These are phyloP conservation scores for Phoxinus phoxinus DNA, from an alignment of 2,113 vertebrate genomes.

Conservation along the genomic window DNA sequence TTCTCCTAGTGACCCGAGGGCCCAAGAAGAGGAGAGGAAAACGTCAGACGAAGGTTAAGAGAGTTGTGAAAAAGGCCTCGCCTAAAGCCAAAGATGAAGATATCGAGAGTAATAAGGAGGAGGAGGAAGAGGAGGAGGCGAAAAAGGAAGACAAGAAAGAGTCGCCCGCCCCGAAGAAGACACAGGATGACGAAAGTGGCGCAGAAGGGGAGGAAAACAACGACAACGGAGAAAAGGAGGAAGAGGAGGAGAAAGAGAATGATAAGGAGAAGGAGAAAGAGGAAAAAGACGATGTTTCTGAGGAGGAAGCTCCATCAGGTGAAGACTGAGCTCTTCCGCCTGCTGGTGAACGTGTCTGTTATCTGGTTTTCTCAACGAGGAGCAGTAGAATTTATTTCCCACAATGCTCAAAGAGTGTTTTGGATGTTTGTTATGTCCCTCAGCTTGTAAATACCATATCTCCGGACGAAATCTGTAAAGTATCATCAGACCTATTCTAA, in stretches of 20 bases:
- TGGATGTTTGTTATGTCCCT: constrained; percentile 67
- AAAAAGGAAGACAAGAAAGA: constrained; percentile 85
- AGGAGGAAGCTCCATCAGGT: constrained; percentile 95
- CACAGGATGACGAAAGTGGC: constrained; percentile 69
- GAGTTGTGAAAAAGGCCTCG: constrained; percentile 87
- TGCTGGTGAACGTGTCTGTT: constrained; percentile 53
- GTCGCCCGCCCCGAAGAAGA: constrained; percentile 84
- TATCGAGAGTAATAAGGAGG: constrained; percentile 86
- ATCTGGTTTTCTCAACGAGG: constrained; percentile 53
- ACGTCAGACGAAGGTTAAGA: constrained; percentile 89
- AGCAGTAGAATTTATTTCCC: constrained; percentile 56
- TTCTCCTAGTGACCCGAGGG: constrained; percentile 87
- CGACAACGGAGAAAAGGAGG: constrained; percentile 34
- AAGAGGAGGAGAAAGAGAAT: constrained; percentile 74
- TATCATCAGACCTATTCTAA: constrained; percentile 49
- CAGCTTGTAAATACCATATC: constrained; percentile 63
- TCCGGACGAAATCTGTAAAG: constrained; percentile 47
- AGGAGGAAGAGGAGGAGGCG: constrained; percentile 57
- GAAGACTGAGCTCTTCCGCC: constrained; percentile 84
- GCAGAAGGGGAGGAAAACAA: constrained; percentile 57
- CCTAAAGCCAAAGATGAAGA: constrained; percentile 89
- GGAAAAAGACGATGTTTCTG: constrained; percentile 90
- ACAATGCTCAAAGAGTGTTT: constrained; percentile 75
- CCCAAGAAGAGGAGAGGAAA: constrained; percentile 97
- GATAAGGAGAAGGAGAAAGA: constrained; percentile 79